phyloP scores from a whole-genome alignment of 2,888 invertebrate genomes.

The Epirrita christyi region DNA sequence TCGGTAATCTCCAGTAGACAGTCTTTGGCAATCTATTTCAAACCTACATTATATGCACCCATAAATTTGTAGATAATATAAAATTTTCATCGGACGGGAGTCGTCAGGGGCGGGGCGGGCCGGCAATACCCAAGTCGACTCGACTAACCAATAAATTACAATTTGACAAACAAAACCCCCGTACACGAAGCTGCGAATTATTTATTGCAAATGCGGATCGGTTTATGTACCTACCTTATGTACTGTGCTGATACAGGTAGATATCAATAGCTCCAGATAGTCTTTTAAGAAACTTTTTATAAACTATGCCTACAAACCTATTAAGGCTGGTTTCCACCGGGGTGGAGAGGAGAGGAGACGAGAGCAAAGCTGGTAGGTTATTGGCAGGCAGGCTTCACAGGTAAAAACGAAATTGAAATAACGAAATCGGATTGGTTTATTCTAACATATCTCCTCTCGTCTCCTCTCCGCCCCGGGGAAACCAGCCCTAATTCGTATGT shows the following conservation, averaged over 20 bases:
- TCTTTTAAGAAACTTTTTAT: too few relatives aligned
- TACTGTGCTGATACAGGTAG: background rate
- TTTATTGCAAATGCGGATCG: conserved; percentile 66
- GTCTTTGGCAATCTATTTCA: background rate
- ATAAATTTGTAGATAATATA: conserved; percentile 56
- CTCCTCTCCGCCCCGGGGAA: too few relatives aligned
- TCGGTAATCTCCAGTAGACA: background rate
- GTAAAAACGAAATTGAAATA: too few relatives aligned
- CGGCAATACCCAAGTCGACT: conserved; percentile 79
- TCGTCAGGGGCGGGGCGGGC: conserved; percentile 53
- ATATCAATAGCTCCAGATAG: too few relatives aligned
- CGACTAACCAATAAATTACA: conserved; percentile 81
- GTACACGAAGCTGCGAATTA: conserved; percentile 73
- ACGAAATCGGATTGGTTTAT: too few relatives aligned
- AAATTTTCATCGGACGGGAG: conserved; percentile 75
- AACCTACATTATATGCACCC: background rate
- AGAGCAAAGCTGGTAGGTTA: too few relatives aligned
- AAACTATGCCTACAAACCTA: too few relatives aligned
- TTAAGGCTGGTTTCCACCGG: too few relatives aligned
- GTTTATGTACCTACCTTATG: conserved; percentile 9
- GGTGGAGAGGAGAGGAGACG: too few relatives aligned
- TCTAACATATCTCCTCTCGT: too few relatives aligned
- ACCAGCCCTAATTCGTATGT: too few relatives aligned
- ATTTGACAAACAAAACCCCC: conserved; percentile 82
- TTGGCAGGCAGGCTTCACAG: too few relatives aligned